Evolutionary conservation across 2,113 vertebrate genomes (phyloP), one percentile per base, ranked within the genome.

Genomic region (Choloepus hoffmanni): DNA sequence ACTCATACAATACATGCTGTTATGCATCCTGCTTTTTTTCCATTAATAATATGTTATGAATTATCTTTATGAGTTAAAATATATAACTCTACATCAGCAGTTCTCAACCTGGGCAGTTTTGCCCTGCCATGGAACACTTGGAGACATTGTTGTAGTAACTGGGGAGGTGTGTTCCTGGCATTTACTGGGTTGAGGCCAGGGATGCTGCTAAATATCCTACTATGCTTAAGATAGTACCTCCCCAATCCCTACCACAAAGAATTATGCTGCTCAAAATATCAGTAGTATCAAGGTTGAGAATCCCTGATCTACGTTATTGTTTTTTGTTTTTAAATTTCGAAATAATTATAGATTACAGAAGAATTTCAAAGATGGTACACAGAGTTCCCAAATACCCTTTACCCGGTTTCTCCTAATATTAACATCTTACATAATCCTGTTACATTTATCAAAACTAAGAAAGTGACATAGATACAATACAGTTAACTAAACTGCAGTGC

Each of bases 111-210:
- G 62, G 36, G 15, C 24, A n/a, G 16, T 79, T 72, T 74, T 81
- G 26, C 21, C 26, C 19, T 5, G 11, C 26, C 23, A 62, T 50
- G 18, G 83, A 24, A 70, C 70, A 73, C 36, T 60, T 89, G 85
- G 60, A 90, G 70, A 96, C 40, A n/a, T 67, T 96, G 77, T 86
- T 74, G 2, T 83, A 94, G 68, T 58, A 83, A 55, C 70, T 62
- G 19, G 62, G n/a, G n/a, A 62, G 40, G 5, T 86, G 5, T 24
- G 8, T 94, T 86, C 67, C 48, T 90, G 63, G 50, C 40, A 65
- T 85, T 7, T 40, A 40, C 30, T 65, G 48, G 45, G 19, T 85
- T 74, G 43, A 93, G 33, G 33, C 72, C 58, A 78, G 18, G 68
- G 53, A 26, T 83, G 50, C 87, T 84, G 72, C 55, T 85, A 36